Base-by-base conservation (phyloP, 2,888 invertebrate genomes). In the Macropis europaea region DNA sequence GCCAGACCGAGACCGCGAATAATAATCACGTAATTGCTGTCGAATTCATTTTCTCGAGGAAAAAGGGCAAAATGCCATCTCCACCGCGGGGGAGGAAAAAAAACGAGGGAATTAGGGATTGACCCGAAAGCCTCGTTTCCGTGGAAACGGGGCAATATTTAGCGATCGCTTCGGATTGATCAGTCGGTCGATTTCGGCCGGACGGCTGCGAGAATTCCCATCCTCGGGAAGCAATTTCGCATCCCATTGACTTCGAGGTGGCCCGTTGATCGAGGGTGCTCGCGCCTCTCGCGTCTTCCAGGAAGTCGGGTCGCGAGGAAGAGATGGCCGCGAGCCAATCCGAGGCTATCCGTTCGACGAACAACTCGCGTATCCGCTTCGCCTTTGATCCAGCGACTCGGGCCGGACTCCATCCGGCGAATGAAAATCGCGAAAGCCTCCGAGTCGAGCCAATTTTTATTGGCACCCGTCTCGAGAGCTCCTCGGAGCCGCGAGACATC, bases 181-280 rank as follows among this genome's bases (percentile, higher is more conserved):
- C 26, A 15, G 15, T 13, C 53, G 32, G 13, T 50, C 42, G 22
- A 36, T 48, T 30, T 5, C 7, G 24, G 30, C n/a, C n/a, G 6
- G n/a, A n/a, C 24, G 7, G 38, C 28, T 32, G n/a, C 9, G 13
- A 28, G 40, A 22, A 11, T 26, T n/a, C 47, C 52, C 22, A 15
- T 24, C 52, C 42, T 67, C 52, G 69, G 50, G 66, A 77, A 76
- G 74, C 72, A 79, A 79, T 82, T 80, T 80, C 76, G 77, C 73
- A 73, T 80, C 75, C 73, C 73, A 82, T 83, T 82, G 83, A 80
- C 73, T 81, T 69, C 72, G 75, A 77, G 79, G 68, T 73, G 79
- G 45, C 73, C 80, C 63, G 80, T 77, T 81, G 80, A 82, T 82
- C 74, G 77, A 77, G 73, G 50, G 26, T 68, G 64, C 68, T 68